Evolutionary conservation across 2,888 invertebrate genomes (phyloP).

Genomic region (Phymatocera aterrima): DNA sequence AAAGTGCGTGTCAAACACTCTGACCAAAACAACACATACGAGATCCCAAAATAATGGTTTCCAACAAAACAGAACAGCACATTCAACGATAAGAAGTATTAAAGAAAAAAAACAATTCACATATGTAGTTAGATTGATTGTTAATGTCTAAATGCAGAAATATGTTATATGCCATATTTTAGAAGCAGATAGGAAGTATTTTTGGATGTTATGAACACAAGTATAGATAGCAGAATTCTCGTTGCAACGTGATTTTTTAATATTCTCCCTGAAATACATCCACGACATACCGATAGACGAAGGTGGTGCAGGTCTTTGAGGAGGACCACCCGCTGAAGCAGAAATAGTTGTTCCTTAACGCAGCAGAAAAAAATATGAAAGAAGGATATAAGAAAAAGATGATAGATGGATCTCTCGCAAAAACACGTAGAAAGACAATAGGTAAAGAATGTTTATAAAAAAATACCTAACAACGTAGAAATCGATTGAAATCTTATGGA

Average conservation of each 20-base stretch:
- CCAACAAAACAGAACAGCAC: too few species aligned
- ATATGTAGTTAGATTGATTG: neutral
- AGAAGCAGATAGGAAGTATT: neutral
- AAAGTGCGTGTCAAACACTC: neutral
- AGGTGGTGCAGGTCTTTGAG: slow-evolving; percentile 73
- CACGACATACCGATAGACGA: slow-evolving; percentile 71
- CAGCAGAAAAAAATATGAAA: slow-evolving; percentile 63
- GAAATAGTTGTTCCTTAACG: slow-evolving; percentile 67
- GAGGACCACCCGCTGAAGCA: slow-evolving; percentile 63
- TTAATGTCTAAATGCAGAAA: neutral
- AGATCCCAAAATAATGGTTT: too few species aligned
- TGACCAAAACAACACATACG: neutral
- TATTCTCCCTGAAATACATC: neutral
- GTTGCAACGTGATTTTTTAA: neutral
- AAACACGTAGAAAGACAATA: slow-evolving; percentile 26
- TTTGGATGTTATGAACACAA: neutral
- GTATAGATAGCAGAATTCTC: neutral
- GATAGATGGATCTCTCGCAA: slow-evolving; percentile 50
- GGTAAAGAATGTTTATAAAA: neutral
- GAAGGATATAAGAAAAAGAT: slow-evolving; percentile 47
- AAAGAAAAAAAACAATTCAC: too few species aligned
- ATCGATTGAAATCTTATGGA: neutral
- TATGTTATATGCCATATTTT: neutral
- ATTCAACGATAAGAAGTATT: too few species aligned
- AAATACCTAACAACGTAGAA: neutral